phyloP scores from a whole-genome alignment of 2,113 vertebrate species.

The Gallinago paraguaiae region DNA sequence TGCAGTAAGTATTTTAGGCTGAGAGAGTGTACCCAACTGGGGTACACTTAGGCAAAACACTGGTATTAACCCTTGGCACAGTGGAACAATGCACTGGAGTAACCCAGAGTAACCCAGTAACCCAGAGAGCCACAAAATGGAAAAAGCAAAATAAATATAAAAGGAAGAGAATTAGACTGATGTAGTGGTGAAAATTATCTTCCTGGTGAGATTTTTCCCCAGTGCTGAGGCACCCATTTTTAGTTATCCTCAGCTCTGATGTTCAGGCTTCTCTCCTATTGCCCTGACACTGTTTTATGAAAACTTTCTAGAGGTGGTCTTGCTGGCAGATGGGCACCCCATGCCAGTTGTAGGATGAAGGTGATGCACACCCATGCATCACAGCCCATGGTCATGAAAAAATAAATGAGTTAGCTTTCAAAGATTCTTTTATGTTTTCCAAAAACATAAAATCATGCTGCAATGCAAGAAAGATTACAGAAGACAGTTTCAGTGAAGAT shows the following conservation, averaged over 20 bases:
- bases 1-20: neutral
- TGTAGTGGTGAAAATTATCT: neutral
- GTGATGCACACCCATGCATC: neutral
- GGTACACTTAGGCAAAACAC: neutral
- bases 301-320: neutral
- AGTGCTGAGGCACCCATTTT: neutral
- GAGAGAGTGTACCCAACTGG: neutral
- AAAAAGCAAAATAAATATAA: neutral
- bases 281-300: neutral
- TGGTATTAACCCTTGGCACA: neutral
- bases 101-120: neutral
- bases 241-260: neutral
- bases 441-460: neutral
- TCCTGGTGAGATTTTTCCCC: neutral
- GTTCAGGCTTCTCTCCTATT: neutral
- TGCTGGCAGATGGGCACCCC: neutral
- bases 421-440: neutral
- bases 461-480: neutral
- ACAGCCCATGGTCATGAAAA: neutral
- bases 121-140: neutral
- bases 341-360: neutral
- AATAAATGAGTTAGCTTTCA: neutral
- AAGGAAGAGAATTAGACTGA: neutral
- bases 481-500: neutral
- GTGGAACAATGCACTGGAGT: neutral